Percentiles rank a stretch among this genome's conserved stretches.
Conservation (phyloP, 2,797 vertebrate species). For the Pangasius macronema region DNA sequence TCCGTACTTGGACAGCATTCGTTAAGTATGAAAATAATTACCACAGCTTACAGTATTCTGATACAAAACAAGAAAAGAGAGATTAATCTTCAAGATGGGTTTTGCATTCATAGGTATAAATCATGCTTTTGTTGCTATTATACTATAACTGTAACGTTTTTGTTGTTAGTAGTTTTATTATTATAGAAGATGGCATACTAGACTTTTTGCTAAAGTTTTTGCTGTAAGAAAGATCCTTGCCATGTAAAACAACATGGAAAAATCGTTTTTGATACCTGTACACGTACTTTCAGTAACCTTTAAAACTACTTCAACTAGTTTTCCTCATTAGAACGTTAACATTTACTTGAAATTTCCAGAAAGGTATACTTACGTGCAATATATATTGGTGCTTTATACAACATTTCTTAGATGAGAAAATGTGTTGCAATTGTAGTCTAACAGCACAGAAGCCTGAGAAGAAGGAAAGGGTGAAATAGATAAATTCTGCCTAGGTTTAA, state of each 20-base stretch:
- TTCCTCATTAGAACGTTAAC: not conserved
- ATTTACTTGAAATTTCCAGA: not conserved
- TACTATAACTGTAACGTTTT: not conserved
- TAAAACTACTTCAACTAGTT: not conserved
- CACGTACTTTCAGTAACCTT: not conserved
- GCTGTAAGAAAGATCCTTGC: not conserved
- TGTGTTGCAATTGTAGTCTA: constrained; percentile 40
- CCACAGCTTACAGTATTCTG: not conserved
- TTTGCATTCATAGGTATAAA: not conserved
- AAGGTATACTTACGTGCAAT: not conserved
- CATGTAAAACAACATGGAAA: not conserved
- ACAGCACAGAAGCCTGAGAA: constrained; percentile 55
- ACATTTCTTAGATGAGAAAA: constrained; percentile 18
- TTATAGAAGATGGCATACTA: not conserved
- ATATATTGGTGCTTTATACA: not conserved
- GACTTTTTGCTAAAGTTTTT: not conserved
- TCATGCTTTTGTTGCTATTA: not conserved
- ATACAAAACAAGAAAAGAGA: not conserved
- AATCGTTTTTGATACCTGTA: not conserved
- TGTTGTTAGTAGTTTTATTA: not conserved
- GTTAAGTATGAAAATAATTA: not conserved
- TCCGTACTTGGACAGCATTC: not conserved
- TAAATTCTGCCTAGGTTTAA: constrained; percentile 68
- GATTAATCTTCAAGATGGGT: not conserved
- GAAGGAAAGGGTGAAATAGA: constrained; percentile 65